These are phyloP conservation scores for Prorops nasuta DNA, from an alignment of 1,140 invertebrate genomes.

Conservation along the genomic window DNA sequence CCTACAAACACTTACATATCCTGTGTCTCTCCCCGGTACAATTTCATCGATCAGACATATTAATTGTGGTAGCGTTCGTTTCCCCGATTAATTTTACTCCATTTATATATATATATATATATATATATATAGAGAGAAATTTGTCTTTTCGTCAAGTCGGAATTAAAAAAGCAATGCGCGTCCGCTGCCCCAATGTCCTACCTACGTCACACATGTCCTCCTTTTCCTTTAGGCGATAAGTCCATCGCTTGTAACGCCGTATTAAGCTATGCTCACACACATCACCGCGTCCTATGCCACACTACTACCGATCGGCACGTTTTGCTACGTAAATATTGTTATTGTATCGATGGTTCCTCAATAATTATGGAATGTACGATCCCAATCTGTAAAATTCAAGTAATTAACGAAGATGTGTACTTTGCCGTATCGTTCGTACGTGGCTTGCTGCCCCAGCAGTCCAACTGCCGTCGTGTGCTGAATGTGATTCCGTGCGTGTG, in stretches of 20 bases:
- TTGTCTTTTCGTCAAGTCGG: no score
- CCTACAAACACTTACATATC: constrained; percentile 19
- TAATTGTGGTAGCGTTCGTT: no score
- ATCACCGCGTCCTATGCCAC: constrained; percentile 41
- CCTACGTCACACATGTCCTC: constrained; percentile 9
- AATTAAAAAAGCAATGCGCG: neutral
- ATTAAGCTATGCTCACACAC: constrained; percentile 42
- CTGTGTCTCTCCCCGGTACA: constrained; percentile 11
- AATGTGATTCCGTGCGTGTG: constrained; percentile 15
- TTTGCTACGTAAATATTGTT: constrained; percentile 46
- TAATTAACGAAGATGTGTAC: constrained; percentile 39
- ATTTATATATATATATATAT: no score
- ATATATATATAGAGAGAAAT: no score
- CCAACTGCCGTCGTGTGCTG: constrained; percentile 37
- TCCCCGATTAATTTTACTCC: no score
- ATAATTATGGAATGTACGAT: constrained; percentile 46
- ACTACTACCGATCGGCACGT: constrained; percentile 47
- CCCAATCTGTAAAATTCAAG: constrained; percentile 48
- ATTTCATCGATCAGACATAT: neutral
- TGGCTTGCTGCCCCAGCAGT: constrained; percentile 45
- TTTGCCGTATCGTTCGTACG: constrained; percentile 35
- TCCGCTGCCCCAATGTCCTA: constrained; percentile 19
- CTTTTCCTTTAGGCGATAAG: constrained; percentile 11
- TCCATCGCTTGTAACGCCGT: constrained; percentile 28
- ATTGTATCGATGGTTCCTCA: constrained; percentile 54